These are phyloP conservation scores for Saiga tatarica DNA, from an alignment of 2,113 vertebrate species.

Conservation along the genomic window DNA sequence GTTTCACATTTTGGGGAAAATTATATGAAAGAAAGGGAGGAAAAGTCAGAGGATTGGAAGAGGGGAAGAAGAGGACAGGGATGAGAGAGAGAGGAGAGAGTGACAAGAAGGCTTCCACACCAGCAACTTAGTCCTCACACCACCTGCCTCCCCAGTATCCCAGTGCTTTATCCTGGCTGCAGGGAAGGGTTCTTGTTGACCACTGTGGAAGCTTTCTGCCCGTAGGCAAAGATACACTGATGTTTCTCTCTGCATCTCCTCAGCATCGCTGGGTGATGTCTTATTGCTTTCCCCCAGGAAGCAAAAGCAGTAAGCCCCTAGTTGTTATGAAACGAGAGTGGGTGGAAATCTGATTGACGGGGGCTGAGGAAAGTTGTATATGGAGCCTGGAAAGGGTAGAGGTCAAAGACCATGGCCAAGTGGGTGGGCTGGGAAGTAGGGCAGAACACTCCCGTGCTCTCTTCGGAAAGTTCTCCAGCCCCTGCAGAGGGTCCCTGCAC, in stretches of 20 bases:
- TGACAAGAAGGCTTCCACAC: neutral
- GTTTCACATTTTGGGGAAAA: neutral
- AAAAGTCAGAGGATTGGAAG: neutral
- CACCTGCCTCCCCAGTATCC: neutral
- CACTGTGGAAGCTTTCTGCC: neutral
- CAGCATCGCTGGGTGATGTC: neutral
- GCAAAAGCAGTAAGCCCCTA: neutral
- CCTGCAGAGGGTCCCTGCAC: neutral
- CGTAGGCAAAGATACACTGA: neutral
- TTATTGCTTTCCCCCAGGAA: neutral
- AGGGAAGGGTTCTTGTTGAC: fast-evolving
- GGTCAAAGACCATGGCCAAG: neutral
- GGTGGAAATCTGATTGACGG: neutral
- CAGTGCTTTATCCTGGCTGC: neutral
- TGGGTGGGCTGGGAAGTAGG: conserved; percentile 5
- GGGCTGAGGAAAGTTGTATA: neutral
- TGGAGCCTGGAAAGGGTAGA: neutral
- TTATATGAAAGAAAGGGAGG: neutral
- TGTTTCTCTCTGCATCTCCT: neutral
- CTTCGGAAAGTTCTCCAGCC: neutral
- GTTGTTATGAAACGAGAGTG: neutral
- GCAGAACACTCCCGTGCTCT: neutral
- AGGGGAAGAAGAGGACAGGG: neutral
- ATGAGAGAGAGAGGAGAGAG: neutral
- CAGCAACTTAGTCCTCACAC: neutral